Evolutionary conservation across 1,140 invertebrate species (phyloP).

Genomic region (Drosophila lini): DNA sequence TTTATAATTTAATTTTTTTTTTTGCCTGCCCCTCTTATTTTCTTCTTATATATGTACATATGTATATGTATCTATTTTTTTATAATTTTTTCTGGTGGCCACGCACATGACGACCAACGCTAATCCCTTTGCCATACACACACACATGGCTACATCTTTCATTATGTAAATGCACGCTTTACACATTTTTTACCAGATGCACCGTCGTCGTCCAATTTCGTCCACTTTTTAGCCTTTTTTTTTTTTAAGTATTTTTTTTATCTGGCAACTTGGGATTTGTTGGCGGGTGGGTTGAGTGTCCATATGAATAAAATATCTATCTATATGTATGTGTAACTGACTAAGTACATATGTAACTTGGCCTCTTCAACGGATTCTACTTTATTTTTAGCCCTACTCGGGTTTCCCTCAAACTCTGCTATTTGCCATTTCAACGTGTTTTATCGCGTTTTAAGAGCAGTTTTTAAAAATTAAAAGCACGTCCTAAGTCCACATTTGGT

Average conservation of each 20-base stretch:
- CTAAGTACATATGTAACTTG: conserved; percentile 29
- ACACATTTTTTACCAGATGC: conserved; percentile 54
- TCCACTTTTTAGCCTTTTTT: conserved; percentile 29
- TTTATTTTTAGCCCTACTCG: conserved; percentile 19
- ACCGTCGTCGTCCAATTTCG: conserved; percentile 29
- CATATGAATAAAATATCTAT: conserved; percentile 54
- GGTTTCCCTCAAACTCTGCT: conserved; percentile 27
- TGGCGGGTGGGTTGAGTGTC: conserved; percentile 34
- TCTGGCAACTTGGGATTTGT: conserved; percentile 63
- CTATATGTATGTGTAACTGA: conserved; percentile 17
- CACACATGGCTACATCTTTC: conserved; percentile 76
- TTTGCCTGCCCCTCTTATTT: neutral
- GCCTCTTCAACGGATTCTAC: conserved; percentile 10
- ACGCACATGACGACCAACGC: conserved; percentile 76
- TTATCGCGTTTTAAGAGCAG: conserved; percentile 82
- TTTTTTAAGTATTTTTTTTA: conserved; percentile 24
- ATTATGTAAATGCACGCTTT: conserved; percentile 84
- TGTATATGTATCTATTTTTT: neutral
- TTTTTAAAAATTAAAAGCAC: conserved; percentile 84
- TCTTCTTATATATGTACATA: neutral
- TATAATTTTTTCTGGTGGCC: conserved; percentile 22
- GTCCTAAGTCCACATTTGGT: conserved; percentile 83
- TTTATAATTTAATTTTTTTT: conserved; percentile 79
- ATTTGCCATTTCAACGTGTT: conserved; percentile 76
- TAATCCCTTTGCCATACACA: conserved; percentile 68